phyloP scores from a whole-genome alignment of 2,888 invertebrate species.

The Caradrina clavipalpis region DNA sequence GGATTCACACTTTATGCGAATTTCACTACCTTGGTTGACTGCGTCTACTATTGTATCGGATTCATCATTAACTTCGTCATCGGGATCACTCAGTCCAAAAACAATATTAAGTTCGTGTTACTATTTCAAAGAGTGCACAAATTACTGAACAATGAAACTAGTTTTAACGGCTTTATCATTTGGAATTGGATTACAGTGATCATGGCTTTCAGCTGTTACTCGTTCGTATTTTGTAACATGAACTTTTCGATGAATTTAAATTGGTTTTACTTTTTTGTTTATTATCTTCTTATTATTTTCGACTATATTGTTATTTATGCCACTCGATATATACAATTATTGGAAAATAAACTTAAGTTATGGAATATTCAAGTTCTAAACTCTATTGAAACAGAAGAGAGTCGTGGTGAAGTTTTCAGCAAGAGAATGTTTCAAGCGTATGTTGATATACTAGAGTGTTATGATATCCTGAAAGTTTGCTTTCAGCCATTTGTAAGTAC shows the following conservation, averaged over 20 bases:
- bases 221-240: neutral
- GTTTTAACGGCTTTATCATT: neutral
- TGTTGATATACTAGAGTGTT: slow-evolving; percentile 17
- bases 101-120: neutral
- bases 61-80: too few species aligned
- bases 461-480: slow-evolving; percentile 1
- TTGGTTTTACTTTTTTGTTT: neutral
- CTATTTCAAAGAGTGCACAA: too few species aligned
- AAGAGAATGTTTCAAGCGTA: slow-evolving; percentile 27
- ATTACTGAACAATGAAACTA: too few species aligned
- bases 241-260: neutral
- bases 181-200: too few species aligned
- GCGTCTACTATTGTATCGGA: too few species aligned
- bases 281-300: slow-evolving; percentile 3
- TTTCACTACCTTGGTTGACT: too few species aligned
- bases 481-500: slow-evolving; percentile 19
- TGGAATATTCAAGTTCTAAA: slow-evolving; percentile 13
- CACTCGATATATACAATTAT: slow-evolving; percentile 3
- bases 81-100: neutral
- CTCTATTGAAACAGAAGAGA: neutral
- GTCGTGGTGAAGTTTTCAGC: neutral
- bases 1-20: too few species aligned
- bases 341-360: slow-evolving; percentile 20
- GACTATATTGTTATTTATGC: slow-evolving; percentile 18
- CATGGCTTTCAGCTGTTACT: neutral